A percentile compares a stretch with the other conserved stretches of the same genome.
phyloP scores from a whole-genome alignment of 2,888 invertebrate species.

The Protophormia terraenovae region DNA sequence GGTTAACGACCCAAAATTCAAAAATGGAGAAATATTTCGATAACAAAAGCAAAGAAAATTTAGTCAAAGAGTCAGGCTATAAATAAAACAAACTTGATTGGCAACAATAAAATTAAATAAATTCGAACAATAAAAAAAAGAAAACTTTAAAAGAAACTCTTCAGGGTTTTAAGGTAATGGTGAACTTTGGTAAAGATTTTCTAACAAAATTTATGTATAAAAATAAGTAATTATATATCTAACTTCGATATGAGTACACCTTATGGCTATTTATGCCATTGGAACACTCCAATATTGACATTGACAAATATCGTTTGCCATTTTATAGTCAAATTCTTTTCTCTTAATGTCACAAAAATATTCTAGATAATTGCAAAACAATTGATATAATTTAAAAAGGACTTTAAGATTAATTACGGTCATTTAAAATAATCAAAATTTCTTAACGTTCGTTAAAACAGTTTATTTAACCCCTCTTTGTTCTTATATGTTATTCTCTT shows the following conservation, averaged over 20 bases:
- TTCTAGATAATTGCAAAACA: slow-evolving; percentile 37
- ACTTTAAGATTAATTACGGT: slow-evolving; percentile 43
- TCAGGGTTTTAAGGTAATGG: no score
- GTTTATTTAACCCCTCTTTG: background rate
- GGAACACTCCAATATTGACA: no score
- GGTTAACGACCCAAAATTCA: slow-evolving; percentile 49
- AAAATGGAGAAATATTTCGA: slow-evolving; percentile 36
- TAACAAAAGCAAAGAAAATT: slow-evolving; percentile 19
- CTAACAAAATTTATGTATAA: no score
- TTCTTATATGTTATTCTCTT: background rate
- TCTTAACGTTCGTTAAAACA: background rate
- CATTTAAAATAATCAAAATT: slow-evolving; percentile 21
- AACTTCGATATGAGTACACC: no score
- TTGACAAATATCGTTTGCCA: background rate
- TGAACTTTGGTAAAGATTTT: no score
- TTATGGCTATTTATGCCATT: no score
- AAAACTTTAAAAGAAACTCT: background rate
- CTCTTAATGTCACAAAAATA: background rate
- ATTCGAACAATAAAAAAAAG: background rate
- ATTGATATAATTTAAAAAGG: slow-evolving; percentile 27
- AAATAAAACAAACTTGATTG: slow-evolving; percentile 23
- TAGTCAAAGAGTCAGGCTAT: background rate
- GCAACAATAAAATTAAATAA: no score
- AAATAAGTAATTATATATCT: no score
- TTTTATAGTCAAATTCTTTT: background rate